Evolutionary conservation across 2,113 vertebrate species (phyloP), one percentile per base, ranked within the genome.

Genomic region (Lucifuga dentata): DNA sequence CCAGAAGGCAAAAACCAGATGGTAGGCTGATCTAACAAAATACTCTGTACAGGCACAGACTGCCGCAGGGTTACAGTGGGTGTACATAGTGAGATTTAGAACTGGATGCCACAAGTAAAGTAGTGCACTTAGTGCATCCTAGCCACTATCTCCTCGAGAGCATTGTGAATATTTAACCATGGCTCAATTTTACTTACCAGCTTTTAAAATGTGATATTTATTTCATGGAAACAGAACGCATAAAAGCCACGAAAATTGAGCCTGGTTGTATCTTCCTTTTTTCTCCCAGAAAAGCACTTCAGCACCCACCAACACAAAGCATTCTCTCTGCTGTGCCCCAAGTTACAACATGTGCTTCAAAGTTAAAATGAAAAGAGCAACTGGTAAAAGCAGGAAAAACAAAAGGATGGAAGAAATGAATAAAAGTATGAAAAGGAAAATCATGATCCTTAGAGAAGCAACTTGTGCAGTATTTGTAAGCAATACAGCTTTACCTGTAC

Each of bases 151-250:
- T 85, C 76, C 77, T 70, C 68, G 38, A 75, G 72, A 90, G 76
- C 59, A 57, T 84, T 55, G 60, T 92, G 66, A 88, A 92, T 92
- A 89, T 92, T 92, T 92, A 79, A 92, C 76, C 40, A 49, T 2
- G 17, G 68, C 83, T 90, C 78, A 78, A 44, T 87, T 89, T 90
- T 86, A 90, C 62, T 15, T 77, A 82, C 81, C 87, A 41, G 87
- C 86, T 92, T 92, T 93, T 91, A 92, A 89, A 91, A 90, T 52
- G 69, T 83, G 73, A 92, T 92, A 83, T 92, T 92, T 93, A 91
- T 93, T 92, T 92, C 67, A 92, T 93, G 87, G 86, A 76, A 76
- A 92, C 90, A 90, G 89, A 91, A 89, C 80, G 86, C 79, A 61
- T 89, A 86, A 92, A 89, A 89, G 71, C 72, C 2, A 6, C 21